A percentile compares a stretch with the other conserved stretches of the same genome.
Evolutionary conservation across 2,888 invertebrate species (phyloP).

Genomic region (Agrenia bidenticulata): DNA sequence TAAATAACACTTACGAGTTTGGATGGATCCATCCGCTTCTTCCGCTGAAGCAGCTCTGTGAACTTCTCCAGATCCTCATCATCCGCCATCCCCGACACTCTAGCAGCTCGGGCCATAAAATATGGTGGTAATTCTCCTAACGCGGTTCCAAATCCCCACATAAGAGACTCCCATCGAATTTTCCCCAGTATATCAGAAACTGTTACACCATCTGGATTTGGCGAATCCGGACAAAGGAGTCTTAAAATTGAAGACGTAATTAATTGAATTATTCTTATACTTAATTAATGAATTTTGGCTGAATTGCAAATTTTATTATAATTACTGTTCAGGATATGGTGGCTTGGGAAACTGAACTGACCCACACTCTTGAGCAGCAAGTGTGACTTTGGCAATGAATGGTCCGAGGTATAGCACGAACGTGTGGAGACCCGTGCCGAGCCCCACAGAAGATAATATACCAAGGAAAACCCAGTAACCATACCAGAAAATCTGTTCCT

Average conservation of each 20-base stretch:
- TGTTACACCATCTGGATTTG: constrained; percentile 65
- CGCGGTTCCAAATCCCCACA: constrained; percentile 98
- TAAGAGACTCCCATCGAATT: constrained; percentile 90
- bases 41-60: constrained; percentile 64
- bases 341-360: constrained; percentile 93
- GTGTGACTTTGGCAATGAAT: constrained; percentile 95
- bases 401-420: constrained; percentile 99
- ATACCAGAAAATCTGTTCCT: constrained; percentile 67
- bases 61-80: constrained; percentile 75
- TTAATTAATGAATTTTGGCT: not conserved
- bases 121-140: constrained; percentile 99
- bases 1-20: constrained; percentile 56
- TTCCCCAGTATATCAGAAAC: constrained; percentile 67
- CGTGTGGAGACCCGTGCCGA: constrained; percentile 97
- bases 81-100: constrained; percentile 65
- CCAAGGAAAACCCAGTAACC: constrained; percentile 91
- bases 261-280: not conserved
- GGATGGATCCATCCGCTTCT: constrained; percentile 60
- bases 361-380: constrained; percentile 97
- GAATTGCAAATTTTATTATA: constrained; percentile 12
- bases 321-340: constrained; percentile 95
- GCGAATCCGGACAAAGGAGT: constrained; percentile 83
- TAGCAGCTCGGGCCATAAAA: constrained; percentile 97
- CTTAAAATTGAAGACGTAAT: no score
- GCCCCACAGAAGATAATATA: constrained; percentile 93